These are phyloP conservation scores for Cynopterus brachyotis DNA, from an alignment of 2,113 vertebrate genomes.

Conservation along the genomic window DNA sequence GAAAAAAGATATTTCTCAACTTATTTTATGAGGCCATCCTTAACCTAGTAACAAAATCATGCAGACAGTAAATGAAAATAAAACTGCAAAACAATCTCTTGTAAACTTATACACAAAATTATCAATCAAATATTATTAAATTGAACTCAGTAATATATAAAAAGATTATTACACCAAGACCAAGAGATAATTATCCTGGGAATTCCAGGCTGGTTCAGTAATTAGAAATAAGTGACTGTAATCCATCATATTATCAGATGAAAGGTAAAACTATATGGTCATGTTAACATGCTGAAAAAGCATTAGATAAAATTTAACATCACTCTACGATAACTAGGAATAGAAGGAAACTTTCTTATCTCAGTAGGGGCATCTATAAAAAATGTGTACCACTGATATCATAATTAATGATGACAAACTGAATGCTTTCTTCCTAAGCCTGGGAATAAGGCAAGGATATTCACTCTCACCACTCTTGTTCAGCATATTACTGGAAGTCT, in stretches of 20 bases:
- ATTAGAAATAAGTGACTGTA: not conserved
- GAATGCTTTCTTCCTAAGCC: not conserved
- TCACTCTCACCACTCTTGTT: not conserved
- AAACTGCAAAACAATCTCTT: not conserved
- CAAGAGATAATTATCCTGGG: not conserved
- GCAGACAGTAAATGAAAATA: not conserved
- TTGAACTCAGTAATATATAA: not conserved
- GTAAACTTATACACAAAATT: not conserved
- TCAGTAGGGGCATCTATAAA: not conserved
- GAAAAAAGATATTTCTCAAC: not conserved
- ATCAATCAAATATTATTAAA: not conserved
- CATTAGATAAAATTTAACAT: not conserved
- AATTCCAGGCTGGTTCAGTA: not conserved
- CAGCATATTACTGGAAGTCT: not conserved
- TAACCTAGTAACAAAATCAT: conserved; percentile 7
- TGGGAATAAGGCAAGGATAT: not conserved
- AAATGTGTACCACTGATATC: not conserved
- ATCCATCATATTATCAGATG: not conserved
- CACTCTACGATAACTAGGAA: not conserved
- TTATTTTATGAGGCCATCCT: not conserved
- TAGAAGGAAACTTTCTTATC: not conserved
- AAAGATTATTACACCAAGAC: not conserved
- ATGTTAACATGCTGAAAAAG: not conserved
- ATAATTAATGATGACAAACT: not conserved
- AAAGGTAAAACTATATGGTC: not conserved